A percentile compares a stretch with the other conserved stretches of the same genome.
Conservation (phyloP, 2,113 vertebrate species). For the Zosterops pallidus region DNA sequence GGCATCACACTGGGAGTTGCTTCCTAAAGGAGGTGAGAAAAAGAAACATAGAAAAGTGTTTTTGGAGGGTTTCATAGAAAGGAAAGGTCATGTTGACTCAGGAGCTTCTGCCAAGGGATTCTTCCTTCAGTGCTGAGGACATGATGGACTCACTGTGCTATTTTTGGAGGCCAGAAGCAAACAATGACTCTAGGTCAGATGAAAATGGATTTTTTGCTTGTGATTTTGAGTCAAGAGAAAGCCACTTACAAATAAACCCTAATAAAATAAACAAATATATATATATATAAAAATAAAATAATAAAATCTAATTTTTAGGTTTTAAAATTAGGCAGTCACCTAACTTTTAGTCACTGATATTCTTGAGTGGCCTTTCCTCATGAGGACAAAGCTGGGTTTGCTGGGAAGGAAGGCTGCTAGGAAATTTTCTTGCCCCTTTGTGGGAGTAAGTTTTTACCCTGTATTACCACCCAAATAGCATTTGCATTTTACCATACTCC, state of each 20-base stretch:
- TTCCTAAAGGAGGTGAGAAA: neutral
- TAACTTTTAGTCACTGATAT: neutral
- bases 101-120: neutral
- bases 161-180: neutral
- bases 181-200: neutral
- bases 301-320: neutral
- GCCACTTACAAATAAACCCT: neutral
- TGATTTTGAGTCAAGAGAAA: neutral
- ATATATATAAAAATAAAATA: neutral
- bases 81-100: neutral
- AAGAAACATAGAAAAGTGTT: neutral
- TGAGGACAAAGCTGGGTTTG: neutral
- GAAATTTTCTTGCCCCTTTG: neutral
- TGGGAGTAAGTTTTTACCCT: neutral
- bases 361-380: neutral
- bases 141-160: neutral
- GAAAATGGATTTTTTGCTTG: neutral
- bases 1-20: neutral
- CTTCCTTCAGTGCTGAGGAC: neutral
- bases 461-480: neutral
- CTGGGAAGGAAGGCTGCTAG: neutral
- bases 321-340: neutral
- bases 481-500: neutral
- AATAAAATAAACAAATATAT: neutral
- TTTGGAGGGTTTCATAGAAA: neutral